Evolutionary conservation across 2,113 vertebrate genomes (phyloP).

Genomic region (Pithys albifrons): DNA sequence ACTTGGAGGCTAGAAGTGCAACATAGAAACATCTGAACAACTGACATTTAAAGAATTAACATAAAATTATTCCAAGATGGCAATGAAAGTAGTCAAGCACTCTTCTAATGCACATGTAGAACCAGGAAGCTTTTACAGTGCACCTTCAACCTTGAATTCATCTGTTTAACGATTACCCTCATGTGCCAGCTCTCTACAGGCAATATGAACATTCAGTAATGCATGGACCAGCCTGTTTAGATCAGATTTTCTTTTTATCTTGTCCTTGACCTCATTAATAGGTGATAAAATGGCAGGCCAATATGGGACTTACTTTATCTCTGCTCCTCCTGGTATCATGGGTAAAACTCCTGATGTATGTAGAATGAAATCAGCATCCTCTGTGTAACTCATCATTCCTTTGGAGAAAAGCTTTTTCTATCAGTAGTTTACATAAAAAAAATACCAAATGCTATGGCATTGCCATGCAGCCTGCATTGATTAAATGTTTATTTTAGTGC

Average conservation of each 20-base stretch:
- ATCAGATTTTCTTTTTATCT: background rate
- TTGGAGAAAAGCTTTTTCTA: background rate
- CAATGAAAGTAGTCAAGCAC: background rate
- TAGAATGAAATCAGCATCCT: background rate
- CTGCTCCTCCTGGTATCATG: background rate
- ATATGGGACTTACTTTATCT: background rate
- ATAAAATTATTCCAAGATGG: slow-evolving; percentile 31
- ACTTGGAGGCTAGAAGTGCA: slow-evolving; percentile 4
- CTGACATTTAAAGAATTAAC: slow-evolving; percentile 58
- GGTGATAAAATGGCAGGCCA: background rate
- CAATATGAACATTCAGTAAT: background rate
- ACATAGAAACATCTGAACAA: slow-evolving; percentile 9
- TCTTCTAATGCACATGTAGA: background rate
- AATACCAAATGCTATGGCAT: background rate
- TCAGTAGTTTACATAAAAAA: background rate
- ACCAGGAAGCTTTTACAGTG: background rate
- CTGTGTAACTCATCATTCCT: background rate
- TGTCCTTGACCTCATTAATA: background rate
- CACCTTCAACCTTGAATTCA: background rate
- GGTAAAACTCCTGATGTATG: background rate
- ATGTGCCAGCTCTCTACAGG: background rate
- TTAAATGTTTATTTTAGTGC: background rate
- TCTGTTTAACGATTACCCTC: background rate
- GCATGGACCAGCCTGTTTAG: background rate
- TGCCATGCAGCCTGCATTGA: background rate